phyloP scores from a whole-genome alignment of 1,140 invertebrate species.

The Drosophila grimshawi region DNA sequence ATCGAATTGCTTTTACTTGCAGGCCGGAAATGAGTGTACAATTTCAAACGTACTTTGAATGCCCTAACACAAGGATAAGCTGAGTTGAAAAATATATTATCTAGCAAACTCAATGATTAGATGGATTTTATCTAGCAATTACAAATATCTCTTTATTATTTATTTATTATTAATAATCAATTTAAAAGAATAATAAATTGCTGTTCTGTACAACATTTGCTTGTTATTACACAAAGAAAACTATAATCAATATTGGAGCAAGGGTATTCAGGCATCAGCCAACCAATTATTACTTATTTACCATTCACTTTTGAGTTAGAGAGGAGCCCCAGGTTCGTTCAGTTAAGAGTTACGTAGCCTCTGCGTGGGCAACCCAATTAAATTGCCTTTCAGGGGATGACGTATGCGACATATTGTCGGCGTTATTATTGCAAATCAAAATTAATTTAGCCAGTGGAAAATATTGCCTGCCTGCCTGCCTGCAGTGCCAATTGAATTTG shows the following conservation, averaged over 20 bases:
- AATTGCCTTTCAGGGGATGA: slow-evolving; percentile 15
- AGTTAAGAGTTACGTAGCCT: slow-evolving; percentile 12
- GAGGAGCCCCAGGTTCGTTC: not conserved
- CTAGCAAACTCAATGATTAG: no score
- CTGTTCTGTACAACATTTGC: no score
- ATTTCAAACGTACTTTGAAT: slow-evolving; percentile 9
- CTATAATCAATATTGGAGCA: no score
- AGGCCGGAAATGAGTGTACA: slow-evolving; percentile 49
- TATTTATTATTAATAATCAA: no score
- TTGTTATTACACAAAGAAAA: no score
- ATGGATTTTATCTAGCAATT: no score
- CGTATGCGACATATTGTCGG: slow-evolving; percentile 40
- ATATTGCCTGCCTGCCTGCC: slow-evolving; percentile 21
- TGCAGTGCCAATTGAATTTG: slow-evolving; percentile 61
- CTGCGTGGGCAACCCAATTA: slow-evolving; percentile 41
- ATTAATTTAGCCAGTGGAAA: slow-evolving; percentile 45
- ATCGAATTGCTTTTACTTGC: not conserved
- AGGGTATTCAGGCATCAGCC: no score
- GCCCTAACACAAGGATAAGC: not conserved
- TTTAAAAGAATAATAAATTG: no score
- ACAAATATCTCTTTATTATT: no score
- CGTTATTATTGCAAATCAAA: slow-evolving; percentile 59
- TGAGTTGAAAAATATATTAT: no score
- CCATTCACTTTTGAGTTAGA: no score
- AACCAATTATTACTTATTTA: no score